Conservation (phyloP, 2,113 vertebrate genomes). For the Cepphus grylle region DNA sequence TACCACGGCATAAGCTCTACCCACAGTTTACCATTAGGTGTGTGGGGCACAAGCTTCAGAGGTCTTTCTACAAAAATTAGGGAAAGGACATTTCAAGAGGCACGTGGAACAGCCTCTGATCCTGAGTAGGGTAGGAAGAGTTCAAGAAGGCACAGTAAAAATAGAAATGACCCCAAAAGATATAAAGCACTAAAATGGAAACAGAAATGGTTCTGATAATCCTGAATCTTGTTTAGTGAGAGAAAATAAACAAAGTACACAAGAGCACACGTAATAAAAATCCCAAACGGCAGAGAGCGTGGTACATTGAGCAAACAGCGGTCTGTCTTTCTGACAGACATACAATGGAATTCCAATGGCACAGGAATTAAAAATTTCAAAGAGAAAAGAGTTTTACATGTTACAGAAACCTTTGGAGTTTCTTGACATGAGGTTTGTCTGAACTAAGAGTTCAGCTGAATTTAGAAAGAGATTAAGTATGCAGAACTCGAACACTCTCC, state of each 20-base stretch:
- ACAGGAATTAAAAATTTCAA: background rate
- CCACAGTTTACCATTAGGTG: background rate
- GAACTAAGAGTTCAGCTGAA: background rate
- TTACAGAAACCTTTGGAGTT: background rate
- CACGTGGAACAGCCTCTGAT: background rate
- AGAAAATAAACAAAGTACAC: background rate
- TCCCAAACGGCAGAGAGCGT: background rate
- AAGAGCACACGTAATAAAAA: background rate
- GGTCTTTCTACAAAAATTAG: background rate
- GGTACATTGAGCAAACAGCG: background rate
- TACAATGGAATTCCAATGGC: background rate
- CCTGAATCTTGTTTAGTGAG: background rate
- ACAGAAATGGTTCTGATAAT: background rate
- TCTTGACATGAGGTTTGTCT: background rate
- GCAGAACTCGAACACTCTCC: background rate
- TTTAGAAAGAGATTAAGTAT: background rate
- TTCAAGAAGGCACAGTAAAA: background rate
- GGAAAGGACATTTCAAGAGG: background rate
- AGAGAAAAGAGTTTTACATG: background rate
- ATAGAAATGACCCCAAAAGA: background rate
- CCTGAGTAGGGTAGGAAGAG: background rate
- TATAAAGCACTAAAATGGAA: background rate
- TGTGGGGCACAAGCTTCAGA: background rate
- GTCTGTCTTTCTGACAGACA: background rate
- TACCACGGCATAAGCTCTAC: background rate